Evolutionary conservation across 37 sponge, comb jelly and placozoan genomes (phyloP).

Genomic region (Crambe crambe): DNA sequence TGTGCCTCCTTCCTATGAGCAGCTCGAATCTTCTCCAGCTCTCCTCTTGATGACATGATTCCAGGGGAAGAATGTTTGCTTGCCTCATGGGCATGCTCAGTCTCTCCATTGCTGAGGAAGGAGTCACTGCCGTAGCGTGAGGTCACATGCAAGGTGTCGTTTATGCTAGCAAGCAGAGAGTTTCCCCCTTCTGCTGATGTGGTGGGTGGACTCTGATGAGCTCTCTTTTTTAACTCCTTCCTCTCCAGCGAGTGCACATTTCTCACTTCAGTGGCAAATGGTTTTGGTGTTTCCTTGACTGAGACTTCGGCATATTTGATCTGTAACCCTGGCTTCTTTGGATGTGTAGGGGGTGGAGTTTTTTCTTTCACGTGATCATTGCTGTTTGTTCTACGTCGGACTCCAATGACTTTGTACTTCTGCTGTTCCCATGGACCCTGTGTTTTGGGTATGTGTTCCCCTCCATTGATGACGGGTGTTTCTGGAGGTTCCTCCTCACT

Average conservation of each 20-base stretch:
- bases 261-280: slow-evolving; percentile 9
- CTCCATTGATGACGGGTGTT: neutral
- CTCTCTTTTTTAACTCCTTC: neutral
- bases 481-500: neutral
- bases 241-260: slow-evolving; percentile 37
- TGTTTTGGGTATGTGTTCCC: neutral
- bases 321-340: neutral
- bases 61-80: neutral
- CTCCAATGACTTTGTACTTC: slow-evolving; percentile 19
- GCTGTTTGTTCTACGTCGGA: neutral
- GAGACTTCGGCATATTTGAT: slow-evolving; percentile 4
- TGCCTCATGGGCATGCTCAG: too few relatives aligned
- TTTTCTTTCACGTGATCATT: neutral
- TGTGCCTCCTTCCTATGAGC: neutral
- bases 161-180: slow-evolving; percentile 27
- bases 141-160: neutral
- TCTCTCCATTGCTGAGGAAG: neutral
- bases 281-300: neutral
- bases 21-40: slow-evolving; percentile 34
- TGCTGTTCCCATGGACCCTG: slow-evolving; percentile 35
- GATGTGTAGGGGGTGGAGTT: neutral
- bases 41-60: slow-evolving; percentile 20
- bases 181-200: neutral
- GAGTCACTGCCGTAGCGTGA: slow-evolving; percentile 41
- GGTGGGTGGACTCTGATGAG: neutral